Evolutionary conservation across 2,888 invertebrate genomes (phyloP), one percentile per base, ranked within the genome.

Genomic region (Andrena haemorrhoa): DNA sequence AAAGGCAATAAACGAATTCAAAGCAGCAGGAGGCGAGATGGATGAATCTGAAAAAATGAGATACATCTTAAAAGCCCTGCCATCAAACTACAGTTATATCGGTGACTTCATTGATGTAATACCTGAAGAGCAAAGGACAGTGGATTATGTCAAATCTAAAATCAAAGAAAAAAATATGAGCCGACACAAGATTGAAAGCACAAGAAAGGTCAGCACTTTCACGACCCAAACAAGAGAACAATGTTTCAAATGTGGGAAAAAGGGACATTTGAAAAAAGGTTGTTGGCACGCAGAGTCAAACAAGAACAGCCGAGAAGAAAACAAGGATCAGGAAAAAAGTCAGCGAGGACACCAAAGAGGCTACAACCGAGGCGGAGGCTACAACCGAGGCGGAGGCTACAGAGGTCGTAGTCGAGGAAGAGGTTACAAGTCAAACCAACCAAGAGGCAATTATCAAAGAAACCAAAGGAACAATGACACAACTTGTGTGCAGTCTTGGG

Each of bases 21-120:
- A 86, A 74, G n/a, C 29, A 51, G 86, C 88, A 4, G 88, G 86
- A 26, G 86, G 80, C 51, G 73, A 53, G 51, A 68, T 89, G 1
- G 63, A 70, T 7, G 84, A 89, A 80, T 26, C 80, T 23, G 88
- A 89, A 64, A 89, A 91, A 75, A 41, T 90, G 47, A 84, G 79
- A 23, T 90, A 90, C 66, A 81, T 90, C 85, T 31, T 91, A 8
- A 88, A 74, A 60, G 79, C 86, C 49, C 70, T 90, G 26, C 89
- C 90, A 63, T 35, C 58, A 69, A 77, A 73, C 26, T 86, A 86
- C n/a, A 88, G 87, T 65, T 79, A 90, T 65, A 86, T 90, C 65
- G 89, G 88, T 20, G 90, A 89, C 78, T 65, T 88, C 23, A 77
- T 90, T 7, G 88, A 90, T 82, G 77, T 86, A 0, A 26, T 90